Percentiles rank a stretch among this genome's conserved stretches.
Evolutionary conservation across 2,797 vertebrate species (phyloP).

Genomic region (Fistularia tabacaria): DNA sequence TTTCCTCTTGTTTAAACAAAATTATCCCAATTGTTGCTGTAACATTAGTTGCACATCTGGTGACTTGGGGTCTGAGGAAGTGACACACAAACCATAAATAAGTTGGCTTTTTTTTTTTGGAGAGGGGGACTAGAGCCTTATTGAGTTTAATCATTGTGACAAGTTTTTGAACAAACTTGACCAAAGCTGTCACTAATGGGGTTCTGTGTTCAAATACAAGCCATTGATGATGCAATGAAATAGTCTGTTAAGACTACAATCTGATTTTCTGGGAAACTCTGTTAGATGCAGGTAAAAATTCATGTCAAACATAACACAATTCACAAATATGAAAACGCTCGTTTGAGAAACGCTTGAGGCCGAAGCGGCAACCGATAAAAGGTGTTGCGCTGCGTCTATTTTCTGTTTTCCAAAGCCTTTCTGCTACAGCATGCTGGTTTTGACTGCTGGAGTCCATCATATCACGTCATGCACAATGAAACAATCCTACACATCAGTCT

Average conservation of each 20-base stretch:
- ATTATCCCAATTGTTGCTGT: slow-evolving; percentile 50
- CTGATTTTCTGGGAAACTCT: no score
- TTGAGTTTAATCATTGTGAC: slow-evolving; percentile 10
- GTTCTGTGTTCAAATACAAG: no score
- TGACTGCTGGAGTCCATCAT: neutral
- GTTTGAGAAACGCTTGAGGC: no score
- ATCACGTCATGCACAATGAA: neutral
- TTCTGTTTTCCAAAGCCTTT: no score
- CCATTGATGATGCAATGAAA: no score
- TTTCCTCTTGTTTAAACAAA: slow-evolving; percentile 69
- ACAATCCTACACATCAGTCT: neutral
- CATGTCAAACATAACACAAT: no score
- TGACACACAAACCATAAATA: slow-evolving; percentile 23
- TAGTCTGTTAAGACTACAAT: no score
- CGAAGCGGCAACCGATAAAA: no score
- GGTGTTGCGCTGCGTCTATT: no score
- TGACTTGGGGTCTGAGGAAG: slow-evolving; percentile 37
- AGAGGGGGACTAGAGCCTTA: neutral
- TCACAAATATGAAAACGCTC: no score
- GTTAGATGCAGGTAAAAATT: no score
- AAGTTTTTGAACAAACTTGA: slow-evolving; percentile 9
- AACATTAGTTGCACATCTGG: slow-evolving; percentile 50
- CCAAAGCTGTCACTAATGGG: neutral
- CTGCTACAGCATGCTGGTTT: no score
- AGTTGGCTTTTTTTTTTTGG: slow-evolving; percentile 5